phyloP scores from a whole-genome alignment of 1,140 invertebrate genomes.

The Vollenhovia emeryi region DNA sequence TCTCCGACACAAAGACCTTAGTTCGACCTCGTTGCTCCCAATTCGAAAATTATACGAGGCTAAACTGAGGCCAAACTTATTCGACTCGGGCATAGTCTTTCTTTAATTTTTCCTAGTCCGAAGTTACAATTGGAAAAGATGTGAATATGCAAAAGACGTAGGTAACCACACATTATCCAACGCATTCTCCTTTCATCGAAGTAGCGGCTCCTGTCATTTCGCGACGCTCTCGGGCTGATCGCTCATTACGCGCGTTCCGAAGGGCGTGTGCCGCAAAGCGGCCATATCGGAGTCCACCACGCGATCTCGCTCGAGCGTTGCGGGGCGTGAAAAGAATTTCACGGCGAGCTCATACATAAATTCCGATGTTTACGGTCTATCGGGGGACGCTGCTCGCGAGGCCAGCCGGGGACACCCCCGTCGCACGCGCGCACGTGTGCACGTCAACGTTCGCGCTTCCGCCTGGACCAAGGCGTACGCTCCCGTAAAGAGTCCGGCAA shows the following conservation, averaged over 20 bases:
- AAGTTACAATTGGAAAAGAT: no score
- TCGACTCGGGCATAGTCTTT: no score
- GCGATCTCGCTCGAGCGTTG: conserved; percentile 13
- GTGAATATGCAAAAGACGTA: not conserved
- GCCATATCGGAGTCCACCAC: not conserved
- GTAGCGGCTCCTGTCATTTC: not conserved
- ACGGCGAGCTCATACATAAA: conserved; percentile 16
- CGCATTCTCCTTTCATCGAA: not conserved
- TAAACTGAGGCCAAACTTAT: no score
- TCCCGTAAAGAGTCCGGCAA: conserved; percentile 10
- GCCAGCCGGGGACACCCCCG: conserved; percentile 3
- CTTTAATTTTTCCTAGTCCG: no score
- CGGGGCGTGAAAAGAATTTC: conserved; percentile 4
- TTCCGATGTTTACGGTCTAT: conserved; percentile 48
- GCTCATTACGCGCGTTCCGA: not conserved
- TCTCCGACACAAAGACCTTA: no score
- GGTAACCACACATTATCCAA: not conserved
- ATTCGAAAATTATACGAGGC: no score
- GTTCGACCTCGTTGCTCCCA: no score
- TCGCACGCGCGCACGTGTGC: conserved; percentile 38
- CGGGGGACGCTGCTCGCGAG: conserved; percentile 1
- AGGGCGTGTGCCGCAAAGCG: not conserved
- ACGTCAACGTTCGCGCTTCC: not conserved
- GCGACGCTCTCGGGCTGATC: not conserved
- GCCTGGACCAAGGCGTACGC: conserved; percentile 25